Percentiles rank a stretch among this genome's conserved stretches.
These are phyloP conservation scores for Arctia plantaginis DNA, from an alignment of 2,888 invertebrate genomes.

Conservation along the genomic window DNA sequence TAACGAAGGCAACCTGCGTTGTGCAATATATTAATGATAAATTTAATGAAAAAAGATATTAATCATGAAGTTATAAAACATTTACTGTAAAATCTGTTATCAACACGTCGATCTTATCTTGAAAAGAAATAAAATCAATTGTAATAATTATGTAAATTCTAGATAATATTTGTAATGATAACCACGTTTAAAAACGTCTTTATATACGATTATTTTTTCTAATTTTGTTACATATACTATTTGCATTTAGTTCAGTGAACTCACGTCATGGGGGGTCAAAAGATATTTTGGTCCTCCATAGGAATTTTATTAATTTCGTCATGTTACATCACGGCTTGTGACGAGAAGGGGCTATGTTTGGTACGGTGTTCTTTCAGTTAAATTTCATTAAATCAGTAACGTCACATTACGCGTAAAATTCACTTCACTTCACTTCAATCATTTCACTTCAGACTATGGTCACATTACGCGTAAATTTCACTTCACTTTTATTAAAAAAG, in stretches of 20 bases:
- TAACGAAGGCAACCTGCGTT: not conserved
- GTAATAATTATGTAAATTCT: conserved; percentile 42
- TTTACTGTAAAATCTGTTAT: conserved; percentile 30
- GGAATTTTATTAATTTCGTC: conserved; percentile 65
- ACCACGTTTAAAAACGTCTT: conserved; percentile 58
- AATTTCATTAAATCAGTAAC: not conserved
- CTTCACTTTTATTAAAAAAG: too few species aligned
- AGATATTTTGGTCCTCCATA: conserved; percentile 75
- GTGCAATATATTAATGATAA: conserved; percentile 10
- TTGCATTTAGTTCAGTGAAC: conserved; percentile 24
- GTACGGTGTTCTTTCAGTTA: conserved; percentile 53
- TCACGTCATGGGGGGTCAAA: conserved; percentile 70
- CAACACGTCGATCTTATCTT: conserved; percentile 58
- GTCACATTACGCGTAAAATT: not conserved
- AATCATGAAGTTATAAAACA: conserved; percentile 14
- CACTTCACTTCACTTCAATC: too few species aligned
- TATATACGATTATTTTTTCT: conserved; percentile 51
- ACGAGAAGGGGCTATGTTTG: conserved; percentile 76
- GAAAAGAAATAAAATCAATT: conserved; percentile 19
- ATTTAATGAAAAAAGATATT: conserved; percentile 15
- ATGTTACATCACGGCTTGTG: conserved; percentile 66
- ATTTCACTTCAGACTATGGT: too few species aligned
- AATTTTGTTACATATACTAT: conserved; percentile 34
- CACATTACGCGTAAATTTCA: not conserved
- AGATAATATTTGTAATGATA: conserved; percentile 44